Base-by-base conservation (phyloP, 2,113 vertebrate genomes). In the Cheirogaleus medius region DNA sequence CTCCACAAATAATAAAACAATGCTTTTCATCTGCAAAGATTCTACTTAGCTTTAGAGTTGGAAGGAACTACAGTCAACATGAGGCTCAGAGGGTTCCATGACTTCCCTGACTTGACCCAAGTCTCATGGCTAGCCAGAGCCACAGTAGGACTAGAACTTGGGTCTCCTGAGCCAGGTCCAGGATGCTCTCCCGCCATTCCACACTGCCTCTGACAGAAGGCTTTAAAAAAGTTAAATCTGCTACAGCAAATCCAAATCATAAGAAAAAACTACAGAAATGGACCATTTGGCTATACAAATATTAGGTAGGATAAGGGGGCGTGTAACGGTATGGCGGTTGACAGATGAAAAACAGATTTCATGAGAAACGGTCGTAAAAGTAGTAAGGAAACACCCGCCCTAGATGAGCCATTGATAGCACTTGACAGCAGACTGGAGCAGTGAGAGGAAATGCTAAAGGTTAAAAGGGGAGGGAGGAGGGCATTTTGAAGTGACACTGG, bases 381-480 rank as follows among this genome's bases (percentile, higher is more conserved):
- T 76, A 23, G 63, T 39, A 71, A 95, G 95, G 88, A 94, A 96
- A 95, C 37, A 63, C 32, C 84, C 21, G 37, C 86, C 49, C 78
- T 17, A 56, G 95, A 93, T 88, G 49, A 88, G 91, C 66, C 90
- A 94, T 1, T 83, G 92, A 93, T 91, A 96, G 86, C 20, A 71
- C 54, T 4, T 23, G 66, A 52, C 32, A 88, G 77, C 25, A 86
- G 90, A 76, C 37, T 69, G 84, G 37, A 91, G 77, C 54, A 91
- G 47, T 29, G 34, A 66, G 89, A 97, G 97, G 97, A 96, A 97
- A 93, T 47, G 78, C 66, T 63, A 81, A 95, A 96, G 95, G 97
- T 91, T 94, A 94, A 88, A 93, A 90, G 88, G 91, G 94, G 92
- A 87, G 60, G 60, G 81, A 91, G 64, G 32, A 84, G 20, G 69